These are phyloP conservation scores for Eublepharis macularius DNA, from an alignment of 2,113 vertebrate species.

Conservation along the genomic window DNA sequence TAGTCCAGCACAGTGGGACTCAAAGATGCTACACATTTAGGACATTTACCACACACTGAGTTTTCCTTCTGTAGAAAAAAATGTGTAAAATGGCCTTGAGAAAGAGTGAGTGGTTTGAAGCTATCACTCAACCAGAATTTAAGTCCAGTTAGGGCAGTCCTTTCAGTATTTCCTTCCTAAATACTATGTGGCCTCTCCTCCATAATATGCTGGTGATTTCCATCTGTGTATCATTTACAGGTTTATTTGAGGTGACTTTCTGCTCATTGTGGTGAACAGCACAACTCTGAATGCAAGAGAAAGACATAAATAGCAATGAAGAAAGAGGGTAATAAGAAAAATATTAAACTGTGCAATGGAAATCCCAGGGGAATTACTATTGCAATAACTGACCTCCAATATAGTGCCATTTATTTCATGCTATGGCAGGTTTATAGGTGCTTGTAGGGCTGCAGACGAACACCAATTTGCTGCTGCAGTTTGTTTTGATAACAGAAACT, in stretches of 20 bases:
- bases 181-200: background rate
- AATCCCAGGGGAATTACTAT: slow-evolving; percentile 77
- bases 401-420: slow-evolving; percentile 82
- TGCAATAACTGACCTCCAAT: slow-evolving; percentile 84
- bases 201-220: slow-evolving; percentile 7
- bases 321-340: slow-evolving; percentile 85
- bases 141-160: background rate
- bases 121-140: background rate
- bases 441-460: slow-evolving; percentile 83
- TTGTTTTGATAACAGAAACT: slow-evolving; percentile 86
- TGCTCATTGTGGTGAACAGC: slow-evolving; percentile 68
- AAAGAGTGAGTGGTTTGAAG: background rate
- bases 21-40: background rate
- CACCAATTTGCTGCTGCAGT: slow-evolving; percentile 85
- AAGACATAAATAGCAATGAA: slow-evolving; percentile 80
- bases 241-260: slow-evolving; percentile 59
- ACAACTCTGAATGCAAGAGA: slow-evolving; percentile 77
- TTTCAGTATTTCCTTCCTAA: background rate
- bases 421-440: slow-evolving; percentile 86
- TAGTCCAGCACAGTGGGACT: background rate
- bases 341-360: slow-evolving; percentile 81
- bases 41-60: background rate
- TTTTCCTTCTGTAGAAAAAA: background rate
- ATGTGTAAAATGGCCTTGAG: background rate
- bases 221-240: slow-evolving; percentile 54